These are phyloP conservation scores for Sterrhoptilus dennistouni DNA, from an alignment of 2,113 vertebrate genomes.

Conservation along the genomic window DNA sequence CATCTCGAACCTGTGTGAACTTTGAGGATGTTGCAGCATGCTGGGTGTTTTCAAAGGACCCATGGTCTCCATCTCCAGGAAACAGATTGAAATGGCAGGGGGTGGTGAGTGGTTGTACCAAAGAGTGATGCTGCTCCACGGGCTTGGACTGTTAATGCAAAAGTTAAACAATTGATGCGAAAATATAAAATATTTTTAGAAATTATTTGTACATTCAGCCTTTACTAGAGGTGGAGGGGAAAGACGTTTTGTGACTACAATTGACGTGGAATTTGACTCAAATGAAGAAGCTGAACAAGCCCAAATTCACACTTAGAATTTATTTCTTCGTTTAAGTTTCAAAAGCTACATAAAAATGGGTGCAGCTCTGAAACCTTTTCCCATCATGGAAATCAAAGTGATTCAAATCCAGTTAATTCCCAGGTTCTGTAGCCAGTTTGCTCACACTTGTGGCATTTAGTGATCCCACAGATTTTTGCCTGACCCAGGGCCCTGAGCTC, in stretches of 20 bases:
- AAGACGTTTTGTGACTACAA: not conserved
- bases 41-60: not conserved
- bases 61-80: not conserved
- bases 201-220: not conserved
- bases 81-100: not conserved
- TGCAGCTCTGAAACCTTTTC: not conserved
- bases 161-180: not conserved
- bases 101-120: not conserved
- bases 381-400: not conserved
- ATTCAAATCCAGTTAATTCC: not conserved
- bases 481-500: not conserved
- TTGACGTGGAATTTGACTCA: not conserved
- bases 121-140: not conserved
- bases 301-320: not conserved
- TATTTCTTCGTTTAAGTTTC: not conserved
- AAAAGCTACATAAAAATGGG: not conserved
- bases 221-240: not conserved
- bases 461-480: not conserved
- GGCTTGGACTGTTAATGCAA: not conserved
- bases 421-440: accelerated
- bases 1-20: not conserved
- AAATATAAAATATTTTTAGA: not conserved
- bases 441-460: not conserved
- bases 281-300: not conserved
- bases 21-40: not conserved